phyloP scores from a whole-genome alignment of 1,140 invertebrate genomes.

The Oedothorax gibbosus region DNA sequence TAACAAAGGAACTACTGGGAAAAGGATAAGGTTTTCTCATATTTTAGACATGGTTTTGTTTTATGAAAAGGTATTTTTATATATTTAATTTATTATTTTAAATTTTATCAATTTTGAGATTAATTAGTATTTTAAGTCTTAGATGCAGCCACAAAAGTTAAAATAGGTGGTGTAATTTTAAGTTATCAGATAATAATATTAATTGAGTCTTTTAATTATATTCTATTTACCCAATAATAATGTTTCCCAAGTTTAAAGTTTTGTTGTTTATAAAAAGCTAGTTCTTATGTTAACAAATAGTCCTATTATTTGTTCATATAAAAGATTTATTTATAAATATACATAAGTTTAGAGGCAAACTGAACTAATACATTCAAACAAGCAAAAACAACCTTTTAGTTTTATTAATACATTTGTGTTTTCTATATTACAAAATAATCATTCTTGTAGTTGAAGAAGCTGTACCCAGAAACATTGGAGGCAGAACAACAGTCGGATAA shows the following conservation, averaged over 20 bases:
- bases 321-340: too few relatives aligned
- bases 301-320: too few relatives aligned
- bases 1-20: slow-evolving; percentile 31
- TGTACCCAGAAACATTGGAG: slow-evolving; percentile 42
- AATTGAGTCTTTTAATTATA: background rate
- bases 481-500: background rate
- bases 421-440: background rate
- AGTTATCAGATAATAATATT: background rate
- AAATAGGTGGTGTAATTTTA: too few relatives aligned
- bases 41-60: slow-evolving; percentile 54
- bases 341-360: too few relatives aligned
- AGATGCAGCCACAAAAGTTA: too few relatives aligned
- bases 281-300: too few relatives aligned
- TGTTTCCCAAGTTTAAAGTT: too few relatives aligned
- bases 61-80: slow-evolving; percentile 38
- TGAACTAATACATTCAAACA: background rate
- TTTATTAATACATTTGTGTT: background rate
- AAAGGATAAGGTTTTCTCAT: slow-evolving; percentile 37
- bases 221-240: background rate
- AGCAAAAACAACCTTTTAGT: background rate
- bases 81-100: too few relatives aligned
- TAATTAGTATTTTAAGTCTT: too few relatives aligned
- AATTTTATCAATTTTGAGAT: too few relatives aligned
- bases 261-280: too few relatives aligned
- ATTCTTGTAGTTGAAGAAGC: slow-evolving; percentile 24